phyloP scores from a whole-genome alignment of 1,140 invertebrate species.

The Dryas iulia region DNA sequence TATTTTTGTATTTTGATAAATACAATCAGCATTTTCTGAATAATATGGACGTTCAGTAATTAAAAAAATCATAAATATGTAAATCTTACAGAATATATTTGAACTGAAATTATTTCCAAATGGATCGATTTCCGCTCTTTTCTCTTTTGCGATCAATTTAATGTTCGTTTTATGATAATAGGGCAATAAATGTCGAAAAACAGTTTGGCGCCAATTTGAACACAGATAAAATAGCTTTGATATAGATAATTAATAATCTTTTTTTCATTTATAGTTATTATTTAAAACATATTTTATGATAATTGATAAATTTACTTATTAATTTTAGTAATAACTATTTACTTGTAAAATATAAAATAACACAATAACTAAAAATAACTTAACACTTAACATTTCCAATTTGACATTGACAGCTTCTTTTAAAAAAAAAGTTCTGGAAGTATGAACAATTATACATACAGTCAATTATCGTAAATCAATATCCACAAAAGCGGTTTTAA shows the following conservation, averaged over 20 bases:
- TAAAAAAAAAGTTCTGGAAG: not conserved
- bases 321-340: not conserved
- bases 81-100: not conserved
- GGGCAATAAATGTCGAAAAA: slow-evolving; percentile 6
- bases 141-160: slow-evolving; percentile 4
- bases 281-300: not conserved
- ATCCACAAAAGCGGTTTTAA: not conserved
- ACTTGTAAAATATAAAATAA: not conserved
- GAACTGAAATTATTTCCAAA: slow-evolving; percentile 13
- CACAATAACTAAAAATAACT: not conserved
- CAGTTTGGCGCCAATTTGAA: slow-evolving; percentile 3
- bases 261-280: not conserved
- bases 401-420: too few relatives aligned
- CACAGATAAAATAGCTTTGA: not conserved
- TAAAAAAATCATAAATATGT: not conserved
- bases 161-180: slow-evolving; percentile 25
- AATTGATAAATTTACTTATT: not conserved
- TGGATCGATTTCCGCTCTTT: slow-evolving; percentile 24
- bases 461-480: slow-evolving; percentile 12
- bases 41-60: not conserved
- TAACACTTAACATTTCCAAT: too few relatives aligned
- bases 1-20: too few relatives aligned
- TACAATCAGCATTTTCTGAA: not conserved
- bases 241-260: not conserved
- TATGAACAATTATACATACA: not conserved